Conservation (phyloP, 2,888 invertebrate genomes). For the Sturmia bella region DNA sequence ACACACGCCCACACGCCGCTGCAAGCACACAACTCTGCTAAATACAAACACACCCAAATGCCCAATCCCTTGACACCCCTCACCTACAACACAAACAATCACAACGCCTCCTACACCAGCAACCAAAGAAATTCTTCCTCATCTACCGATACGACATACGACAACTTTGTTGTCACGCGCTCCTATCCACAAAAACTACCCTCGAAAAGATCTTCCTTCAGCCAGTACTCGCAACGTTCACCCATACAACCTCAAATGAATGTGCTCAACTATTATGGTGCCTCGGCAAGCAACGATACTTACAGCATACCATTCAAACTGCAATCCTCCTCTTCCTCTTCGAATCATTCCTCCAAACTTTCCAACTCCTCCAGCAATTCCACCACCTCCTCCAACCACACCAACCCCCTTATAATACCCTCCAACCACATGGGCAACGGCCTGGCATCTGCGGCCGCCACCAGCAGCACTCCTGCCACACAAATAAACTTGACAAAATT, state of each 20-base stretch:
- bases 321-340: slow-evolving; percentile 64
- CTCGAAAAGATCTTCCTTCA: slow-evolving; percentile 57
- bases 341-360: slow-evolving; percentile 67
- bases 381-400: slow-evolving; percentile 67
- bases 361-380: slow-evolving; percentile 69
- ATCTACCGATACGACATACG: slow-evolving; percentile 80
- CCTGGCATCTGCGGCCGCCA: slow-evolving; percentile 14
- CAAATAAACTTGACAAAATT: slow-evolving; percentile 66
- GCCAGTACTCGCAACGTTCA: slow-evolving; percentile 68
- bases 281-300: slow-evolving; percentile 62
- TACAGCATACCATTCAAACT: slow-evolving; percentile 57
- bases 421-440: slow-evolving; percentile 12
- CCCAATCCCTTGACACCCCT: not conserved
- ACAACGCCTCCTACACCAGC: too few species aligned
- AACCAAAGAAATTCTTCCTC: slow-evolving; percentile 78
- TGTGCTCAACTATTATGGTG: slow-evolving; percentile 62
- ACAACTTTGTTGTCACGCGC: slow-evolving; percentile 78
- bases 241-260: slow-evolving; percentile 59
- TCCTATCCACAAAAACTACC: slow-evolving; percentile 66
- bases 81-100: slow-evolving; percentile 45
- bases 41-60: slow-evolving; percentile 30
- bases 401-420: slow-evolving; percentile 60
- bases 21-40: slow-evolving; percentile 24
- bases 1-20: slow-evolving; percentile 1
- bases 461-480: slow-evolving; percentile 74